A percentile compares a stretch with the other conserved stretches of the same genome.
phyloP scores from a whole-genome alignment of 2,113 vertebrate species.

The Paedocypris sp. region DNA sequence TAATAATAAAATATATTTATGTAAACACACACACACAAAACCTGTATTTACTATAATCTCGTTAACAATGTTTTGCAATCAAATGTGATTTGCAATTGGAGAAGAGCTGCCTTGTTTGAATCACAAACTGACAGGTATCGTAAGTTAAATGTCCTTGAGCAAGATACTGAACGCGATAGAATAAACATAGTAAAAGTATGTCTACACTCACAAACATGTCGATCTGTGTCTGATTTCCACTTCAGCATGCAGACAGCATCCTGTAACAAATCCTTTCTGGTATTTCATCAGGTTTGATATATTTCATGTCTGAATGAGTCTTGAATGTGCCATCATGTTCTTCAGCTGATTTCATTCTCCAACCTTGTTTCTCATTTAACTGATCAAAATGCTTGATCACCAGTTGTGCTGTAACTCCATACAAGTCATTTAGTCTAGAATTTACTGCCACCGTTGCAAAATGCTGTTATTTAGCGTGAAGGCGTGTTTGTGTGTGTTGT shows the following conservation, averaged over 20 bases:
- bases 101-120: no score
- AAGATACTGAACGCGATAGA: no score
- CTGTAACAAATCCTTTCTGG: constrained; percentile 2
- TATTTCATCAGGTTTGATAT: constrained; percentile 21
- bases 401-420: not conserved
- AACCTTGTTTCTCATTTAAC: not conserved
- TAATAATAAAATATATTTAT: no score
- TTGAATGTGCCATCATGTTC: constrained; percentile 51
- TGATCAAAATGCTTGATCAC: not conserved
- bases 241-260: not conserved
- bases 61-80: no score
- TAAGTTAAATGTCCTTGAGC: no score
- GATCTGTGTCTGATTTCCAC: not conserved
- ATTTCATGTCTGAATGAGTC: constrained; percentile 9
- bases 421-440: constrained; percentile 2
- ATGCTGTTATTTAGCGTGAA: constrained; percentile 1
- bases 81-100: no score
- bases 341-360: constrained; percentile 1
- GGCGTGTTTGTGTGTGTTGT: not conserved
- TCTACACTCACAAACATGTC: not conserved
- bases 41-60: no score
- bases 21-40: no score
- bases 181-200: no score
- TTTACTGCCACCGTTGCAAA: not conserved
- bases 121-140: no score